Evolutionary conservation across 2,888 invertebrate species (phyloP), one percentile per base, ranked within the genome.

Genomic region (Petrolisthes cinctipes): DNA sequence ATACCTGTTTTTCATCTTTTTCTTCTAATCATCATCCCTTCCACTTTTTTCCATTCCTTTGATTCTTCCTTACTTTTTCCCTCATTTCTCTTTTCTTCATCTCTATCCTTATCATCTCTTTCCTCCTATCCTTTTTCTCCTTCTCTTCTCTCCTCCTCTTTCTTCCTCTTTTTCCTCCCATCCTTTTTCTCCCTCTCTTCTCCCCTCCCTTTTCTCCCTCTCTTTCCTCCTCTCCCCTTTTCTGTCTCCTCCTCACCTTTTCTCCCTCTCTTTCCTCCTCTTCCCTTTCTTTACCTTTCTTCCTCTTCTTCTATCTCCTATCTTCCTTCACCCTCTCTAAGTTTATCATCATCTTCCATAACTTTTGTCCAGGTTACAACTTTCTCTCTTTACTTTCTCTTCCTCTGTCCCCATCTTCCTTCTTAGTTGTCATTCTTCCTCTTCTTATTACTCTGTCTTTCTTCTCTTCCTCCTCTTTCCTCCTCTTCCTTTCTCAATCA

Each of bases 21-120:
- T 61, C 61, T 61, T 81, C 81, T 81, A 20, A 61, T 23, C 61
- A 20, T 81, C 57, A 57, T 81, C 81, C 61, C 61, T 81, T 4
- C 57, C 61, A 20, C 81, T 79, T 56, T 79, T 56, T 6, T 37
- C 23, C 9, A 7, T 51, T n/a, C 11, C 53, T 53, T 5, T 54
- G 17, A 54, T 37, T 54, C 56, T 79, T 4, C 54, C 79, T 54
- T 11, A 9, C 61, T 9, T 61, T 3, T 61, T 61, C 61, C 61
- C 9, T 61, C 17, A 61, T 11, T 61, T 61, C 61, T 17, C 61
- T 61, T 61, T 11, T 61, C 17, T 1, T 61, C 17, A 1, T 61
- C 61, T 61, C 17, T 3, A 2, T 17, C 1, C 17, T 61, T 9
- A 9, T 3, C 17, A 0, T 17, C 9, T 61, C 17, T 61, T 61